Evolutionary conservation across 2,797 vertebrate species (phyloP).

Genomic region (Microctenopoma steveboyesi): DNA sequence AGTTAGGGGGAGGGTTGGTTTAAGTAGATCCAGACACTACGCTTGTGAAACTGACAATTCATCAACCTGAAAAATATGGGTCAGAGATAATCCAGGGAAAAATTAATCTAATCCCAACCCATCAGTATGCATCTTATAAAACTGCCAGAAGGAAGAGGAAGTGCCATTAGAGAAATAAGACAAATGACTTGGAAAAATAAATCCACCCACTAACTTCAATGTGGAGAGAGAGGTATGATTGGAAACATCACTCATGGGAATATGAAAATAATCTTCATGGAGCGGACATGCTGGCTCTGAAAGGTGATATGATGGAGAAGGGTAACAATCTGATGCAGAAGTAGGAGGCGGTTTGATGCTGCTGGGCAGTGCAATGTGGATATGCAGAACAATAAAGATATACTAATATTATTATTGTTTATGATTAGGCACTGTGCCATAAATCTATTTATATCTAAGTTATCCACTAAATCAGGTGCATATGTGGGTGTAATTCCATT

Average conservation of each 20-base stretch:
- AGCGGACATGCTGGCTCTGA: constrained; percentile 3
- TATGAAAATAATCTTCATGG: constrained; percentile 18
- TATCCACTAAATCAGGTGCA: not conserved
- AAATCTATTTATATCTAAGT: too few species aligned
- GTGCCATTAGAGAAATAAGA: constrained; percentile 29
- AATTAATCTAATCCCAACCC: constrained; percentile 42
- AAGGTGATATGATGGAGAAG: constrained; percentile 14
- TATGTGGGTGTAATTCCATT: not conserved
- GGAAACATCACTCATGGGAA: constrained; percentile 41
- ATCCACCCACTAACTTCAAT: constrained; percentile 37
- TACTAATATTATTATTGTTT: too few species aligned
- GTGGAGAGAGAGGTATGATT: constrained; percentile 13
- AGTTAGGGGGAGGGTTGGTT: not conserved
- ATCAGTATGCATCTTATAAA: constrained; percentile 34
- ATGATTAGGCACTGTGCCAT: constrained; percentile 6
- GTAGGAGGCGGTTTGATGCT: not conserved
- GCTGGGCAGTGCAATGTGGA: constrained; percentile 15
- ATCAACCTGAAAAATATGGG: constrained; percentile 46
- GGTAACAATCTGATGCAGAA: not conserved
- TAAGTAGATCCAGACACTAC: constrained; percentile 15
- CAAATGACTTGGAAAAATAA: constrained; percentile 13
- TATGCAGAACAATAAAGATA: not conserved
- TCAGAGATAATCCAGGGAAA: constrained; percentile 42
- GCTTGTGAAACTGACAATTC: constrained; percentile 29
- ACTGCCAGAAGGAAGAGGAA: constrained; percentile 19